Evolutionary conservation across 2,113 vertebrate species (phyloP), one percentile per base, ranked within the genome.

Genomic region (Actenoides lindsayi): DNA sequence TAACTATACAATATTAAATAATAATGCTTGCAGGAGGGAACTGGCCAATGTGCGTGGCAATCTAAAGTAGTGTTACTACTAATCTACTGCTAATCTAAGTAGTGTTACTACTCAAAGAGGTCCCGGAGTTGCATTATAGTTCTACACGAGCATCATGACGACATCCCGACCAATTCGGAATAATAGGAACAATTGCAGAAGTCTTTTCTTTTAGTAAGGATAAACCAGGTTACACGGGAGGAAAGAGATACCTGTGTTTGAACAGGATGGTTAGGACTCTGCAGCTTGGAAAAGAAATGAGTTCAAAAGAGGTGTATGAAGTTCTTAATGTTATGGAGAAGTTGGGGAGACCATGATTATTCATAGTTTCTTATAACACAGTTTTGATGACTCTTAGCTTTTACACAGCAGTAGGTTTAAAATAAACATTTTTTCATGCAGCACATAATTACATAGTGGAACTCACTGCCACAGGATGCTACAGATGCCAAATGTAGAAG

Each of bases 381-480:
- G 19, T 94, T 97, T 89, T 94, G 77, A 83, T 92, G 83, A 89
- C 86, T 86, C 31, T n/a, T 59, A 85, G 63, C 64, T 94, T 46
- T 94, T 94, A 83, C 25, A 37, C 79, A 92, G 56, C 68, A 78
- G 80, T 89, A 83, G 76, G 50, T 74, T 93, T 95, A 92, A 96
- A 96, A 90, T 90, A 86, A 88, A 37, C 41, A 37, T 39, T 92
- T 94, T 93, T 90, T 89, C 54, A 70, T 77, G 80, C 44, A 77
- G 16, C 31, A 27, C 37, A 51, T 96, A 92, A 91, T 91, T 96
- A 51, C 23, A 33, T 50, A 60, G 76, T 89, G 71, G 80, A 90
- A 51, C 56, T 89, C 73, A 48, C 63, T 93, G 91, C 91, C 60
- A 75, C 73, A 81, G 73, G 89, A 90, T 78, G 80, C 86, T 95